A percentile compares a stretch with the other conserved stretches of the same genome.
phyloP scores from a whole-genome alignment of 2,888 invertebrate genomes.

The Tethea ocularis region DNA sequence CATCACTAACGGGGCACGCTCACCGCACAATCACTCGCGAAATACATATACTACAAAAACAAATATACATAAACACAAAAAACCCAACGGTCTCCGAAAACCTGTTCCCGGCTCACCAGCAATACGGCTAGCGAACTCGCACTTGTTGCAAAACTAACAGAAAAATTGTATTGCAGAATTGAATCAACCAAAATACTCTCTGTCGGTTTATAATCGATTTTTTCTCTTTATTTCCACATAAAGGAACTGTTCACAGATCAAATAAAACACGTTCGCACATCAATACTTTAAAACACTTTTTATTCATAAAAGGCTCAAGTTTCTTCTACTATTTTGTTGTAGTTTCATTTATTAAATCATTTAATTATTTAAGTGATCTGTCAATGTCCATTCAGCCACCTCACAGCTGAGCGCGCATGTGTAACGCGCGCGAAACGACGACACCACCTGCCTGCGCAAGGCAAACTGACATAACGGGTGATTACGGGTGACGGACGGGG shows the following conservation, averaged over 20 bases:
- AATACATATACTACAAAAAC: constrained; percentile 55
- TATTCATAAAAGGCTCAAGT: constrained; percentile 51
- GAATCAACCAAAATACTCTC: constrained; percentile 60
- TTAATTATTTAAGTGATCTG: constrained; percentile 53
- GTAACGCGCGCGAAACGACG: constrained; percentile 34
- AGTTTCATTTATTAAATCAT: constrained; percentile 51
- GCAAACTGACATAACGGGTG: constrained; percentile 47
- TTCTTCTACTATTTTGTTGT: constrained; percentile 43
- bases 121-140: constrained; percentile 53
- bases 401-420: constrained; percentile 57
- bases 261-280: constrained; percentile 22
- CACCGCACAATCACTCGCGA: constrained; percentile 62
- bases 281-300: constrained; percentile 55
- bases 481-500: constrained; percentile 34
- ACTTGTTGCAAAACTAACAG: constrained; percentile 75
- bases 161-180: constrained; percentile 54
- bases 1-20: constrained; percentile 59
- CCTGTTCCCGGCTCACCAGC: constrained; percentile 63
- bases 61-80: constrained; percentile 71
- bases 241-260: constrained; percentile 24
- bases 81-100: constrained; percentile 72
- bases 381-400: constrained; percentile 62
- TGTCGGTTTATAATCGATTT: constrained; percentile 70
- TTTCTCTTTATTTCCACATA: constrained; percentile 48
- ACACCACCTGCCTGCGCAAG: constrained; percentile 71